Conservation (phyloP, 2,113 vertebrate genomes). For the Romanogobio albipinnatus region DNA sequence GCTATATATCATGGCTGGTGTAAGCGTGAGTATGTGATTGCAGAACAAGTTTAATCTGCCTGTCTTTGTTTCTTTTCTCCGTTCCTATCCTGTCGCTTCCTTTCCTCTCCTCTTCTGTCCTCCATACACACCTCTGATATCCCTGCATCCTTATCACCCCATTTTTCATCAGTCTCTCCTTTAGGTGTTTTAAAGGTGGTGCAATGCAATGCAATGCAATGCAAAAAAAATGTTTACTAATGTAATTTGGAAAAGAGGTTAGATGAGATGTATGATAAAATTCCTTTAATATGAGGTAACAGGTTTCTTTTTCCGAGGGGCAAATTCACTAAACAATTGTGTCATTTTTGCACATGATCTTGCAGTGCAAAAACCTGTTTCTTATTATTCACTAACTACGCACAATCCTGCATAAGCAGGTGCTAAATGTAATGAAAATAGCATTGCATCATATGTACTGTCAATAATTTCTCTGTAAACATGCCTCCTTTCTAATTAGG, state of each 20-base stretch:
- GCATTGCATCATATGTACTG: neutral
- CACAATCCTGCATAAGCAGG: neutral
- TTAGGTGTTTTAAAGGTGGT: conserved; percentile 17
- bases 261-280: neutral
- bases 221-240: neutral
- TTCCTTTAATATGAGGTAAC: neutral
- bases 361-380: neutral
- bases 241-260: neutral
- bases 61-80: neutral
- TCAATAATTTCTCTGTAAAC: neutral
- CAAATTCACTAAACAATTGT: neutral
- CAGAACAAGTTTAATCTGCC: neutral
- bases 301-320: neutral
- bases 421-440: neutral
- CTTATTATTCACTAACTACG: conserved; percentile 4
- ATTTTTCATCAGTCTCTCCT: neutral
- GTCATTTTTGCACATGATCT: neutral
- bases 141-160: neutral
- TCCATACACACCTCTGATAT: neutral
- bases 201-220: neutral
- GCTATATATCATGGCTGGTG: conserved; percentile 2
- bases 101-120: conserved; percentile 21
- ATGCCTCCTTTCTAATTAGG: neutral
- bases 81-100: neutral
- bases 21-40: neutral